Conservation (phyloP, 1,140 invertebrate species). For the Drosophila elegans region DNA sequence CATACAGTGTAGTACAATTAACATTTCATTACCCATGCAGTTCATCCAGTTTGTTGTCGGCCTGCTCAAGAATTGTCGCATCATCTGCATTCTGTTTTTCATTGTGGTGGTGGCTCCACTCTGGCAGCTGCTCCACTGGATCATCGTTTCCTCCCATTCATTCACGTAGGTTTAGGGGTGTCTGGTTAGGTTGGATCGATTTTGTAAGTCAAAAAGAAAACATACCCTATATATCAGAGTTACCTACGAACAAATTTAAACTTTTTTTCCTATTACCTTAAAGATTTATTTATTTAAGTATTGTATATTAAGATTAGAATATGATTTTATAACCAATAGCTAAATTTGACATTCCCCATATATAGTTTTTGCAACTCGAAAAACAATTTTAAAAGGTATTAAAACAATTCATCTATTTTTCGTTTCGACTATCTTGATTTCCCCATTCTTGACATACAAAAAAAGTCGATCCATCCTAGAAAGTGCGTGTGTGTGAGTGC, state of each 20-base stretch:
- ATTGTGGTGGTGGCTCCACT: constrained; percentile 62
- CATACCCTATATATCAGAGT: too few relatives aligned
- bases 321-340: too few relatives aligned
- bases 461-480: constrained; percentile 18
- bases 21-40: constrained; percentile 48
- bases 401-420: too few relatives aligned
- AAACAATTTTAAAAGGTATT: too few relatives aligned
- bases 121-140: constrained; percentile 64
- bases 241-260: too few relatives aligned
- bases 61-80: constrained; percentile 74
- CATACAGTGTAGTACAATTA: constrained; percentile 63
- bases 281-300: too few relatives aligned
- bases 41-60: constrained; percentile 68
- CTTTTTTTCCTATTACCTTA: too few relatives aligned
- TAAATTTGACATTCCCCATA: constrained; percentile 1
- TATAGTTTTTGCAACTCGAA: too few relatives aligned
- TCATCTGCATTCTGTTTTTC: constrained; percentile 69
- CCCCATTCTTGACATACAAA: background rate
- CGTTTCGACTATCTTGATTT: too few relatives aligned
- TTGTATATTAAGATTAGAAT: too few relatives aligned
- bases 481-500: constrained; percentile 1
- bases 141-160: constrained; percentile 48
- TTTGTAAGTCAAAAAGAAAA: background rate
- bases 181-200: constrained; percentile 6
- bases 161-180: constrained; percentile 28